Evolutionary conservation across 1,140 invertebrate species (phyloP), one percentile per base, ranked within the genome.

Genomic region (Drosophila pandora): DNA sequence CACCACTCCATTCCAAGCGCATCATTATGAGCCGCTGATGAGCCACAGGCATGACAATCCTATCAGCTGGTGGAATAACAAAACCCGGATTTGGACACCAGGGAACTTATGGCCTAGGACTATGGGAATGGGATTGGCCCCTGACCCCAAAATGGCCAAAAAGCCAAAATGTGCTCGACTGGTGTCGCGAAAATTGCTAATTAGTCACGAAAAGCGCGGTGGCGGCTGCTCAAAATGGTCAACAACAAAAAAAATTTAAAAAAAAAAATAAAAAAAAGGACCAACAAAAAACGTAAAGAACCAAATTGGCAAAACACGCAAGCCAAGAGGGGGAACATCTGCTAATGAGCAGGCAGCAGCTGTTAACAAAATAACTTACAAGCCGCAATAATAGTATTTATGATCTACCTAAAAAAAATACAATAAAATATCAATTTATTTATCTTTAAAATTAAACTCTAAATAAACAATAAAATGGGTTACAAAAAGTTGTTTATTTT

Each of bases 111-210:
- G 17, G 21, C 8, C 21, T 23, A 7, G 21, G 9, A 37, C 10
- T 6, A 60, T 39, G 21, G 60, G 43, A n/a, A 32, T 59, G 61
- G 34, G 47, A 3, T 45, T 67, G 32, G 25, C 60, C 60, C 54
- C 48, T 74, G 70, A 63, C 70, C 37, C 49, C 67, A 12, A 72
- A 72, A 47, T 13, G 58, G 21, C 41, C 41, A 7, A 47, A 22
- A 2, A 6, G 17, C 37, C 22, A 48, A 59, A 64, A 49, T 68
- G 63, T 39, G 45, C 55, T 45, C 54, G 9, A 60, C 53, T 59
- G 52, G 56, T 81, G 82, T 78, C 64, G 82, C 73, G 56, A 83
- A 79, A 64, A 72, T 82, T 57, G 82, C 75, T 85, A 85, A 85
- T 85, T 85, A 85, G 82, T 85, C 82, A 85, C 79, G 79, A 83